Evolutionary conservation across 2,888 invertebrate genomes (phyloP).

Genomic region (Hydrotaea diabolus): DNA sequence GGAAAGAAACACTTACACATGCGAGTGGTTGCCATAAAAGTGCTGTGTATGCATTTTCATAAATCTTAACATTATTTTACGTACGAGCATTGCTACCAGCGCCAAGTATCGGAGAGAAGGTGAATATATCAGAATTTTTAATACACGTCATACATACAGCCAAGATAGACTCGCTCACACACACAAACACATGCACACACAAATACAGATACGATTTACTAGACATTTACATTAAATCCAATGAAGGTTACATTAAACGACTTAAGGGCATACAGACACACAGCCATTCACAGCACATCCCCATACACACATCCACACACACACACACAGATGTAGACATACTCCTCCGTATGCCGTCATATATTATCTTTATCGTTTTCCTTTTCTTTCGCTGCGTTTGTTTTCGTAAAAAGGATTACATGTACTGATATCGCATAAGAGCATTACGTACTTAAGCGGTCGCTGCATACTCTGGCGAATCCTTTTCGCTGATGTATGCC

Average conservation of each 20-base stretch:
- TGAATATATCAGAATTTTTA: conserved; percentile 28
- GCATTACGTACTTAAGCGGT: conserved; percentile 1
- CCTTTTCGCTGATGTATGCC: not conserved
- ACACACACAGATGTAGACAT: not conserved
- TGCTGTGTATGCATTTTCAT: not conserved
- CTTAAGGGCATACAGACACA: not conserved
- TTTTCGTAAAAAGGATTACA: not conserved
- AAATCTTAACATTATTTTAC: conserved; percentile 23
- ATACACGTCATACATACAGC: conserved; percentile 11
- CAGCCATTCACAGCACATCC: not conserved
- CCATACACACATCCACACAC: not conserved
- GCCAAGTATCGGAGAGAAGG: not conserved
- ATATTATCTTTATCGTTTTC: not conserved
- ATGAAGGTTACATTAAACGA: conserved; percentile 13
- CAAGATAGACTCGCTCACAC: not conserved
- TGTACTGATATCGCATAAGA: not conserved
- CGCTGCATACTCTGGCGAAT: not conserved
- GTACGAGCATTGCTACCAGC: not conserved
- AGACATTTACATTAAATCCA: not conserved
- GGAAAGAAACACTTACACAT: not conserved
- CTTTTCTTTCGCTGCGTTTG: not conserved
- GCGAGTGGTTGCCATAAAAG: not conserved
- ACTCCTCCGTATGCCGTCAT: not conserved
- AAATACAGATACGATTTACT: no score
- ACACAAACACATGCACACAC: not conserved